Evolutionary conservation across 2,888 invertebrate species (phyloP).

Genomic region (Idaea biselata): DNA sequence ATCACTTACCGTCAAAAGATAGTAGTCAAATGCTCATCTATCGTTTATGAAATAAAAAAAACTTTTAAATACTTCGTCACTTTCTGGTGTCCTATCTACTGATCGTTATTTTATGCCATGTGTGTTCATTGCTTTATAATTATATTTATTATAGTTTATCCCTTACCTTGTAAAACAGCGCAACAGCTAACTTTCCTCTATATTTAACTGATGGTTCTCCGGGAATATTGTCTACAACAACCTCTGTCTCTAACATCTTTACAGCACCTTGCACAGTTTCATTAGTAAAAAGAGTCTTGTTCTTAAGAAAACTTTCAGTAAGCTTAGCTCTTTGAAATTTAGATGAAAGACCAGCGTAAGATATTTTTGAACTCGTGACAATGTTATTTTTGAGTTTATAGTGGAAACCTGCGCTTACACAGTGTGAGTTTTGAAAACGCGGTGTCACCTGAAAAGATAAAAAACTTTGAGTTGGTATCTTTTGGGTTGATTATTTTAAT

Average conservation of each 20-base stretch:
- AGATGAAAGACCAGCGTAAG: slow-evolving; percentile 80
- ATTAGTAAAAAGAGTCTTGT: slow-evolving; percentile 59
- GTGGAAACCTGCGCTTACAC: slow-evolving; percentile 87
- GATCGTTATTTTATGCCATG: too few relatives aligned
- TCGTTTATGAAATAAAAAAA: too few relatives aligned
- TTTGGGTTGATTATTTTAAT: too few relatives aligned
- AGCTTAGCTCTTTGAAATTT: slow-evolving; percentile 64
- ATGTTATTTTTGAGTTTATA: slow-evolving; percentile 50
- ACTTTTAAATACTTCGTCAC: too few relatives aligned
- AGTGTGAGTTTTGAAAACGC: slow-evolving; percentile 86
- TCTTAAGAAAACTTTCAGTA: slow-evolving; percentile 72
- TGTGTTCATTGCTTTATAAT: slow-evolving; percentile 6
- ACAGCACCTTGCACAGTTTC: slow-evolving; percentile 59
- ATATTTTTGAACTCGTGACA: slow-evolving; percentile 65
- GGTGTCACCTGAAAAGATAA: slow-evolving; percentile 84
- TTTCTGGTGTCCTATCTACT: too few relatives aligned
- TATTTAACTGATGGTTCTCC: slow-evolving; percentile 80
- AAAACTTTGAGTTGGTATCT: neutral
- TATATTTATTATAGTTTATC: neutral
- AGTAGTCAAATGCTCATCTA: too few relatives aligned
- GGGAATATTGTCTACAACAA: slow-evolving; percentile 48
- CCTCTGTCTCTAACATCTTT: slow-evolving; percentile 41
- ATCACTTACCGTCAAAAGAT: too few relatives aligned
- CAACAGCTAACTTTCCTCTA: slow-evolving; percentile 77
- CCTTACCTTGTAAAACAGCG: slow-evolving; percentile 82